Percentiles rank a stretch among this genome's conserved stretches.
Conservation (phyloP, 2,888 invertebrate genomes). For the Drosophila pseudotalamancana region DNA sequence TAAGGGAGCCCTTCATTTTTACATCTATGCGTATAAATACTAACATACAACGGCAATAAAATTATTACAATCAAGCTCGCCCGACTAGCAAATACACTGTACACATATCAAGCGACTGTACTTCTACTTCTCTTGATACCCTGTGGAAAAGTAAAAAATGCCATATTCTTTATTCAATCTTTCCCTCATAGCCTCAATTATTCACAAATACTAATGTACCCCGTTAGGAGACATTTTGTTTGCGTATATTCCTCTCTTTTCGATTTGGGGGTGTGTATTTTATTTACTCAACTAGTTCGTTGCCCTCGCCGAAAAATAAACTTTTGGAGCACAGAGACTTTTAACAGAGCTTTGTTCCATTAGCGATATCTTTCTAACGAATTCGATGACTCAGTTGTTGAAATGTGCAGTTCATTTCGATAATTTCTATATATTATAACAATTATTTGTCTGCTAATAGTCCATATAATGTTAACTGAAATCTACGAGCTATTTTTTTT, state of each 20-base stretch:
- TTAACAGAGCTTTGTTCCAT: slow-evolving; percentile 22
- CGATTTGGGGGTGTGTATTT: slow-evolving; percentile 2
- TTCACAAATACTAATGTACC: background rate
- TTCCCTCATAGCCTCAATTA: too few relatives aligned
- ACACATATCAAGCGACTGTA: too few relatives aligned
- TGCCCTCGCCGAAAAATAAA: slow-evolving; percentile 11
- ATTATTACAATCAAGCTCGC: too few relatives aligned
- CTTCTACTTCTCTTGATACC: too few relatives aligned
- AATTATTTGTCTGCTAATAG: background rate
- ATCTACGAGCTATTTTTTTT: background rate
- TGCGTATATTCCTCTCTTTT: background rate
- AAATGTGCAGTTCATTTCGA: background rate
- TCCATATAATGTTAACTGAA: background rate
- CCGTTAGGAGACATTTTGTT: too few relatives aligned
- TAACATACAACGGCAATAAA: too few relatives aligned
- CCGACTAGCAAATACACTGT: too few relatives aligned
- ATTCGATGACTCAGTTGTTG: slow-evolving; percentile 11
- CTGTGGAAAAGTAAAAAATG: too few relatives aligned
- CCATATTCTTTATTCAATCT: too few relatives aligned
- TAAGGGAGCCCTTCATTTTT: too few relatives aligned
- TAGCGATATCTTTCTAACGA: slow-evolving; percentile 42
- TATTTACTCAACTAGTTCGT: slow-evolving; percentile 11
- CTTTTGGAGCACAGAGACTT: background rate
- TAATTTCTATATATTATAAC: background rate
- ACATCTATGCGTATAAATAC: too few relatives aligned